Conservation (phyloP, 2,113 vertebrate genomes). For the Cyanoderma ruficeps region DNA sequence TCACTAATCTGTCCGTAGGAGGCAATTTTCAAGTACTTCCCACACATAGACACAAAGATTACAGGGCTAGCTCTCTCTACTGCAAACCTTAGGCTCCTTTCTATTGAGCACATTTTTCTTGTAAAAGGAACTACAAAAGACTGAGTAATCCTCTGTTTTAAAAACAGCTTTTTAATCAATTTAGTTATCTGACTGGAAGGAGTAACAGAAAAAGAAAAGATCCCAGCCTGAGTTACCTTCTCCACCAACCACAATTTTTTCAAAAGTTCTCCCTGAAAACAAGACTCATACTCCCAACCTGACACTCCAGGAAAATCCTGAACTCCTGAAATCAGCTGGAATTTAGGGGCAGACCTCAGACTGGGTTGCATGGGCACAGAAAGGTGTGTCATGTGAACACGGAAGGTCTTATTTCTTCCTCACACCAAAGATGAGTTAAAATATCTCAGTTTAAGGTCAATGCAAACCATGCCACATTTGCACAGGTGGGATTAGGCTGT, state of each 20-base stretch:
- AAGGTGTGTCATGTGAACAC: not conserved
- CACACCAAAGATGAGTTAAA: not conserved
- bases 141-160: conserved; percentile 61
- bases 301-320: not conserved
- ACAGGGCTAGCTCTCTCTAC: not conserved
- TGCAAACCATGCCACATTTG: not conserved
- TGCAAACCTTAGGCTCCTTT: not conserved
- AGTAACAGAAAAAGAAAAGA: conserved; percentile 58
- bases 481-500: not conserved
- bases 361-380: not conserved
- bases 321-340: not conserved
- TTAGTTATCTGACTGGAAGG: conserved; percentile 49
- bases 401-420: not conserved
- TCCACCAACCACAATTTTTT: conserved; percentile 30
- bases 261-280: not conserved
- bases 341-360: not conserved
- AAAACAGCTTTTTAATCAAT: conserved; percentile 66
- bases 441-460: not conserved
- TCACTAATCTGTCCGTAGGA: conserved; percentile 38
- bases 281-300: not conserved
- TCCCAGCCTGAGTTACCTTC: conserved; percentile 34
- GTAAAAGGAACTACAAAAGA: conserved; percentile 50
- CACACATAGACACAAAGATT: conserved; percentile 31
- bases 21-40: conserved; percentile 49
- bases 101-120: conserved; percentile 20